Evolutionary conservation across 53 echinoderm and acorn worm species (phyloP).

Genomic region (Paelopatides confundens): DNA sequence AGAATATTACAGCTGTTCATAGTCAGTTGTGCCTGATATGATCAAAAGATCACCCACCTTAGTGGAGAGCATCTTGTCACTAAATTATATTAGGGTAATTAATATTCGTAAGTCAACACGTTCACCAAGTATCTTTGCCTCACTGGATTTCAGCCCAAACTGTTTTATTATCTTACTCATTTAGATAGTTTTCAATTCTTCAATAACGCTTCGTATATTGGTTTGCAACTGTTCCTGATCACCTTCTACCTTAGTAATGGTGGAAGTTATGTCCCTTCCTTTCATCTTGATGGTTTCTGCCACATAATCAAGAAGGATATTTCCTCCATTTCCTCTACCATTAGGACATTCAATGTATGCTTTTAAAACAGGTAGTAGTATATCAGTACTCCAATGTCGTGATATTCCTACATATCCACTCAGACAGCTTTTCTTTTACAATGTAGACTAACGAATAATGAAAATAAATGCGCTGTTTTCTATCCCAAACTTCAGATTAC

Average conservation of each 20-base stretch:
- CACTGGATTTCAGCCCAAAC: no score
- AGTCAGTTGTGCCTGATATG: background rate
- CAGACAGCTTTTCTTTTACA: background rate
- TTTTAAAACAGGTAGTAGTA: conserved; percentile 55
- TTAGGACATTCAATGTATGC: no score
- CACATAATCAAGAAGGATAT: conserved; percentile 48
- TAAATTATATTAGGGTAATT: conserved; percentile 44
- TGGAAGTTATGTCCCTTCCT: background rate
- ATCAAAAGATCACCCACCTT: conserved; percentile 46
- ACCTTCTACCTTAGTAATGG: background rate
- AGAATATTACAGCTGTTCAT: conserved; percentile 49
- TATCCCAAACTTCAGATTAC: conserved; percentile 56
- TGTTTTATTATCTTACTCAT: no score
- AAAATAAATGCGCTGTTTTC: conserved; percentile 44
- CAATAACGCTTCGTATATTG: conserved; percentile 38
- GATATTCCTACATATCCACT: background rate
- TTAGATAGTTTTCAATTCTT: conserved; percentile 41
- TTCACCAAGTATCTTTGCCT: conserved; percentile 18
- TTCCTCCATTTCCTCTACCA: no score
- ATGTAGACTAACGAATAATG: conserved; percentile 62
- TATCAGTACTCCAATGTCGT: background rate
- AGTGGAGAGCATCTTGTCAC: conserved; percentile 31
- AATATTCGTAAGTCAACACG: conserved; percentile 40
- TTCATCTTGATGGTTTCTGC: background rate
- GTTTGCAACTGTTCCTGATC: background rate